A percentile compares a stretch with the other conserved stretches of the same genome.
These are phyloP conservation scores for Enteromius viviparus DNA, from an alignment of 2,797 vertebrate genomes.

Conservation along the genomic window DNA sequence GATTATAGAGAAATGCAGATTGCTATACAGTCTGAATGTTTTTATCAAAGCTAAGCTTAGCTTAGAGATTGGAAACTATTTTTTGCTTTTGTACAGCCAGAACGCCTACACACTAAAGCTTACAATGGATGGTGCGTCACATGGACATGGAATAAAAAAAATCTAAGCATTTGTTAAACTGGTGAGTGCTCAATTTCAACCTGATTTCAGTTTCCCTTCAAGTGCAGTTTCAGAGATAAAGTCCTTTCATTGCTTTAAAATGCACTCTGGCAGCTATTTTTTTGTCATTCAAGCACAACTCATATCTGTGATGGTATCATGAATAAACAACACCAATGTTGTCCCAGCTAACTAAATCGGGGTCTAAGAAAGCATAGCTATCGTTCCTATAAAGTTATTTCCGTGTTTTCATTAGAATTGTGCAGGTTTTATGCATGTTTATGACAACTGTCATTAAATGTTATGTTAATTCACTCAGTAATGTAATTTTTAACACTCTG, in stretches of 20 bases:
- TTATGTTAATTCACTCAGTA: too few species aligned
- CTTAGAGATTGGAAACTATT: constrained; percentile 48
- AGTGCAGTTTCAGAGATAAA: neutral
- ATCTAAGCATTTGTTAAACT: neutral
- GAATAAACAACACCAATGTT: neutral
- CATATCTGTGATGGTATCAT: neutral
- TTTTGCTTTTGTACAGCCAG: constrained; percentile 32
- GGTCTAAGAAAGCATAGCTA: neutral
- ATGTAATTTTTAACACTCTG: too few species aligned
- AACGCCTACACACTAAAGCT: neutral
- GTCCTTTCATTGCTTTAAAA: constrained; percentile 3
- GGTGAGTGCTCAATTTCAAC: neutral
- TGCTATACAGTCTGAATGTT: constrained; percentile 40
- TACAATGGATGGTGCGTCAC: neutral
- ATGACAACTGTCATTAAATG: too few species aligned
- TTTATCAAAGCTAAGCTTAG: constrained; percentile 44
- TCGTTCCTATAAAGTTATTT: too few species aligned
- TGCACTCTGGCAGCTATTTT: neutral
- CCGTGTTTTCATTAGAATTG: too few species aligned
- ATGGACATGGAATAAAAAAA: neutral
- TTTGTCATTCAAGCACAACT: constrained; percentile 3
- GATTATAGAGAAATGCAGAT: constrained; percentile 51
- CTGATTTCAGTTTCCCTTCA: neutral
- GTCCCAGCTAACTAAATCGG: neutral
- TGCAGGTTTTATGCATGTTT: too few species aligned